Evolutionary conservation across 2,113 vertebrate genomes (phyloP).

Genomic region (Hydrochoerus hydrochaeris): DNA sequence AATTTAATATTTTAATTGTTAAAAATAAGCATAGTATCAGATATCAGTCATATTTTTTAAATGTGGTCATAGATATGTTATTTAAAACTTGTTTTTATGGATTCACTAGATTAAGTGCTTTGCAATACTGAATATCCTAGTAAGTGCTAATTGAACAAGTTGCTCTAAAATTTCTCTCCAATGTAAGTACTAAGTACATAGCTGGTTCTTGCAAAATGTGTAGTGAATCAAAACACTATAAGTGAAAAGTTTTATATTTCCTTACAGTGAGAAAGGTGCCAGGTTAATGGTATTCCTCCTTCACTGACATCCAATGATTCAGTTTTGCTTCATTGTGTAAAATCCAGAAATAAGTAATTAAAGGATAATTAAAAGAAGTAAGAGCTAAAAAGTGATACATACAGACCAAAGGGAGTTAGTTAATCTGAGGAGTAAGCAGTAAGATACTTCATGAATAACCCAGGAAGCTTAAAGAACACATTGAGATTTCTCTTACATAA

Average conservation of each 20-base stretch:
- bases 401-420: background rate
- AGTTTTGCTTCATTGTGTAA: background rate
- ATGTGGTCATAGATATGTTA: background rate
- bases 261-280: background rate
- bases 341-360: background rate
- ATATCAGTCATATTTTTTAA: background rate
- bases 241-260: background rate
- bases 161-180: background rate
- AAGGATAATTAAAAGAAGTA: background rate
- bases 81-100: slow-evolving; percentile 38
- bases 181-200: background rate
- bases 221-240: background rate
- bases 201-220: background rate
- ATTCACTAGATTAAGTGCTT: background rate
- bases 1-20: slow-evolving; percentile 36
- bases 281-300: background rate
- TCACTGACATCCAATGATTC: background rate
- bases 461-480: background rate
- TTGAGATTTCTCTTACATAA: background rate
- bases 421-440: background rate
- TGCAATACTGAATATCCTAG: background rate
- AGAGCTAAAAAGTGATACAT: background rate
- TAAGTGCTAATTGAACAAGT: background rate
- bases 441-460: background rate
- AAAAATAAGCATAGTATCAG: background rate